A percentile compares a stretch with the other conserved stretches of the same genome.
These are phyloP conservation scores for Centruroides vittatus DNA, from an alignment of 1,140 invertebrate species.

Conservation along the genomic window DNA sequence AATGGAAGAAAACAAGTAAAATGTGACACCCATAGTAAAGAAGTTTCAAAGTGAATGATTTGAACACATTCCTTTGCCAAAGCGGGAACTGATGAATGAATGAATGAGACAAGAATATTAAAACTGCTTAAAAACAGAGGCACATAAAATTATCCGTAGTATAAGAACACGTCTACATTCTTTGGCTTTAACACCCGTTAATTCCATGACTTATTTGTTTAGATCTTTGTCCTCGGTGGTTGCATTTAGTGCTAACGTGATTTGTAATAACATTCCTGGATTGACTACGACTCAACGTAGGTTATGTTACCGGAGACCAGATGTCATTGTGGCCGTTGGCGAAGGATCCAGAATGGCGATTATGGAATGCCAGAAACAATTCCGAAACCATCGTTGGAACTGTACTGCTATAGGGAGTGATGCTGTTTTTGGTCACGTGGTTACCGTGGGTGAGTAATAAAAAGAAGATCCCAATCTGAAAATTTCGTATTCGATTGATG, in stretches of 20 bases:
- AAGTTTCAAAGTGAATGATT: no score
- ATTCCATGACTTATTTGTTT: background rate
- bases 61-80: no score
- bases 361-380: slow-evolving; percentile 71
- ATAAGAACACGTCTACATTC: no score
- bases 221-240: slow-evolving; percentile 16
- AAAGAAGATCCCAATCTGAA: no score
- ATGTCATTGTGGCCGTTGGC: slow-evolving; percentile 34
- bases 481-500: no score
- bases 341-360: slow-evolving; percentile 35
- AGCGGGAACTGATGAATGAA: no score
- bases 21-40: no score
- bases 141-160: no score
- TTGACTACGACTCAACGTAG: slow-evolving; percentile 35
- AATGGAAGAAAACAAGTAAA: no score
- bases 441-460: slow-evolving; percentile 37
- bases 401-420: slow-evolving; percentile 42
- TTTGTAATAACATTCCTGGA: slow-evolving; percentile 26
- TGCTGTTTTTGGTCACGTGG: slow-evolving; percentile 36
- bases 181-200: no score
- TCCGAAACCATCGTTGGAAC: slow-evolving; percentile 76
- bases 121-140: no score
- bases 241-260: slow-evolving; percentile 23
- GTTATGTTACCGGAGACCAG: slow-evolving; percentile 37
- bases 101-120: no score